Evolutionary conservation across 2,888 invertebrate genomes (phyloP), one percentile per base, ranked within the genome.

Genomic region (Polyommatus icarus): DNA sequence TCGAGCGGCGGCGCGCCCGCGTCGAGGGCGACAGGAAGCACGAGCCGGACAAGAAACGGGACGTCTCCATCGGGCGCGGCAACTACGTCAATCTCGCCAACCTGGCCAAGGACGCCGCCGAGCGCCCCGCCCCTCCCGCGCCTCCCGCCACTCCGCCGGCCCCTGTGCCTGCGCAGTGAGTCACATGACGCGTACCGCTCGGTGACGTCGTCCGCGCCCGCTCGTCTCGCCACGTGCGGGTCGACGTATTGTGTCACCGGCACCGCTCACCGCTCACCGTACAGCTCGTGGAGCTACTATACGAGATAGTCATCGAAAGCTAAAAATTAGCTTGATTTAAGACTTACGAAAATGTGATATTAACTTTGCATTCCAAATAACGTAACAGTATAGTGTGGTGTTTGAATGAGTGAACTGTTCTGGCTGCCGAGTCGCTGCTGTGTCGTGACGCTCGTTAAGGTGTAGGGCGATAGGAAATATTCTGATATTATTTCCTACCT

Each of bases 31-130:
- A 67, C 67, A 32, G 5, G 29, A 67, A 82, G n/a, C 78, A 78
- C 4, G 78, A 80, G 6, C 84, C 84, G 12, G 84, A 82, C 0
- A 78, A 77, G 36, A 86, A 85, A 40, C 80, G 88, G 0, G 90
- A 90, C 76, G 83, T 86, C n/a, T 91, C 89, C 0, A 94, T 93
- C 24, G 91, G 92, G 0, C 84, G 91, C 1, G 92, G 93, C 80
- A 94, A 94, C 82, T 94, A 94, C 79, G 94, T 94, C 15, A 93
- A 92, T 80, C 80, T 94, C 75, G 94, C 94, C 0, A 94, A 93
- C 82, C 94, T 94, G 5, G 91, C 91, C 78, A 83, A 89, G 79
- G 89, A 88, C 1, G 79, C 89, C 57, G 86, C 86, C 15, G 29
- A 67, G 29, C 67, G 67, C 29, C 67, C 67, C 67, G 24, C 61